Evolutionary conservation across 2,888 invertebrate species (phyloP), one percentile per base, ranked within the genome.

Genomic region (Dicranocentrus wangi): DNA sequence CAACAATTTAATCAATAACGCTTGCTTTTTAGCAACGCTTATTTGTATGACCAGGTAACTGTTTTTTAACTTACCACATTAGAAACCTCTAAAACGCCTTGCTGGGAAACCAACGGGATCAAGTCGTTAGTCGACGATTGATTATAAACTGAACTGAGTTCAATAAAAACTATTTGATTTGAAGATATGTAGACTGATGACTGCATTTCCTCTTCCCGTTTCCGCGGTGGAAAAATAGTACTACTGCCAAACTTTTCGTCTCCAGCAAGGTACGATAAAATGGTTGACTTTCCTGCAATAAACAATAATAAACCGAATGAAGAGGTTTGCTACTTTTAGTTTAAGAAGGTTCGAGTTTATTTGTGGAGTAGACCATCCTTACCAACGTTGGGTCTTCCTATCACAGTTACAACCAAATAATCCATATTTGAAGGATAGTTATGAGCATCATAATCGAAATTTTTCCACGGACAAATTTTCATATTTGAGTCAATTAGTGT

Each of bases 61-160:
- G 3, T 3, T 5, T 27, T 60, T 23, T 39, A 28, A 21, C 51
- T 19, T 83, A 86, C 85, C 71, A 84, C 77, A 27, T 80, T 61
- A 1, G 84, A 80, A 42, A 79, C 81, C 53, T 86, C 86, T 17
- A 85, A 58, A 17, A 82, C 84, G 3, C 81, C 81, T 69, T 82
- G 84, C 25, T 79, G 83, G 21, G 42, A 70, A 43, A 72, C 83
- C 25, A 60, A 19, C 15, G 75, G 58, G 39, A 86, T 82, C 32
- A 85, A 81, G n/a, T 86, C 85, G 51, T 61, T 77, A 17, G 85
- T 75, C 47, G 84, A 82, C 5, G 81, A 51, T 27, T 82, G 82
- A 75, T 84, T 85, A 39, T 83, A 85, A 1, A 86, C 75, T 5
- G 86, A 84, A 23, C 85, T 81, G 78, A 86, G 73, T 79, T 86